Percentiles rank a stretch among this genome's conserved stretches.
Conservation (phyloP, 2,113 vertebrate species). For the Kryptolebias marmoratus region DNA sequence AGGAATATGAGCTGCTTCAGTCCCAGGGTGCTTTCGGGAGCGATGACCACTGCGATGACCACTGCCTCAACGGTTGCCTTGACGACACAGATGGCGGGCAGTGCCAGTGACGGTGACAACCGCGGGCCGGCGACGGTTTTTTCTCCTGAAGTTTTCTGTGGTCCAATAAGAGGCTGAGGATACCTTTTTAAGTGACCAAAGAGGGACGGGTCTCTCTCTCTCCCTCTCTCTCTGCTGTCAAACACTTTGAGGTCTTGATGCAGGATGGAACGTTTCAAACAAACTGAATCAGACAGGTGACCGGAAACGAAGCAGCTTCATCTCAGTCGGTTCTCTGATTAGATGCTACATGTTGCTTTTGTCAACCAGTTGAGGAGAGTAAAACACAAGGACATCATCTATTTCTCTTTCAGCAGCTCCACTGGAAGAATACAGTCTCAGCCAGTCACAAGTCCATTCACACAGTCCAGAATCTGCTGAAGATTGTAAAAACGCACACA, state of each 20-base stretch:
- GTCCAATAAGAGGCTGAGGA: slow-evolving; percentile 63
- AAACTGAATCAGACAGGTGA: slow-evolving; percentile 47
- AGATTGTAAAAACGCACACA: slow-evolving; percentile 68
- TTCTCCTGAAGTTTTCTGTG: slow-evolving; percentile 48
- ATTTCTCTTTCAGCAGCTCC: slow-evolving; percentile 48
- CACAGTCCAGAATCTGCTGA: slow-evolving; percentile 55
- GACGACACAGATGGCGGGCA: slow-evolving; percentile 73
- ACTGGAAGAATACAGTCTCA: slow-evolving; percentile 44
- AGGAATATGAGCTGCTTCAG: slow-evolving; percentile 92
- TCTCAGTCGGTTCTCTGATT: slow-evolving; percentile 53
- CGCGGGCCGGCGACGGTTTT: background rate
- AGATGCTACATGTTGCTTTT: slow-evolving; percentile 63
- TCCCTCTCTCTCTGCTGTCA: slow-evolving; percentile 51
- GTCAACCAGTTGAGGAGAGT: slow-evolving; percentile 58
- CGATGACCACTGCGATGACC: slow-evolving; percentile 76
- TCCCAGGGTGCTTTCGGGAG: slow-evolving; percentile 81
- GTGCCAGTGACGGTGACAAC: slow-evolving; percentile 67
- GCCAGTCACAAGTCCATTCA: slow-evolving; percentile 39
- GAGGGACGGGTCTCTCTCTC: slow-evolving; percentile 37
- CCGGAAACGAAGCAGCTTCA: slow-evolving; percentile 48
- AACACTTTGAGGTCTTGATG: slow-evolving; percentile 42
- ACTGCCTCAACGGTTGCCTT: slow-evolving; percentile 89
- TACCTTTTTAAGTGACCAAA: slow-evolving; percentile 58
- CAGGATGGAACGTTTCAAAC: slow-evolving; percentile 47
- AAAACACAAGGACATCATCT: slow-evolving; percentile 57